Base-by-base conservation (phyloP, 2,113 vertebrate species). In the Psilopsiagon aurifrons region DNA sequence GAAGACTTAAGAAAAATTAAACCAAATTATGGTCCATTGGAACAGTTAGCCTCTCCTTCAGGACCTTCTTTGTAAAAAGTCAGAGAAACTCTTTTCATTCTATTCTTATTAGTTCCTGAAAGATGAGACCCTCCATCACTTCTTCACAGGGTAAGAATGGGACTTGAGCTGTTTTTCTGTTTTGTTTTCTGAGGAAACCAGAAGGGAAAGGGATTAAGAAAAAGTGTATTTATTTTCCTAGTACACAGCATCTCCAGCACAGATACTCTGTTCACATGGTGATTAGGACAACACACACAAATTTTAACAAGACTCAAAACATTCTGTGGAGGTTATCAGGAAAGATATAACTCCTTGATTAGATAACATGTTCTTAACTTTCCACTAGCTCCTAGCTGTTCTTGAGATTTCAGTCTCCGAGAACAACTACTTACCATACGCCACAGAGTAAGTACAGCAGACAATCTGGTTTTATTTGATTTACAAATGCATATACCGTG, bases 381-480 rank as follows among this genome's bases (percentile, higher is more conserved):
- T 64, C n/a, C 46, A 78, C 13, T 67, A 81, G 13, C 17, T 20
- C 44, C 64, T 44, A 62, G 28, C 59, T 49, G n/a, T 25, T 63
- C 33, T 28, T 52, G 35, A 75, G 35, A 64, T 81, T 78, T 86
- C 17, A 33, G 0, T 55, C 47, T 81, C 55, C 22, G 18, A 71
- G 31, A 94, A 76, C n/a, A 86, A 57, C 20, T 6, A 43, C 22
- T 43, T 41, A 39, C 60, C 1, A 1, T 12, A 64, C 4, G 31
- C 10, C 63, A 81, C 19, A 83, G 41, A 88, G 67, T 17, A 11
- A 84, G 4, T 17, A 71, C 33, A 94, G 73, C 8, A 80, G 66
- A 64, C 28, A 71, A 84, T 19, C 12, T 69, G 12, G 3, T 88
- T 79, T 66, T n/a, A 63, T 92, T 96, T 92, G 94, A 92, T 95